Percentiles rank a stretch among this genome's conserved stretches.
phyloP scores from a whole-genome alignment of 2,797 vertebrate genomes.

The Trachurus trachurus region DNA sequence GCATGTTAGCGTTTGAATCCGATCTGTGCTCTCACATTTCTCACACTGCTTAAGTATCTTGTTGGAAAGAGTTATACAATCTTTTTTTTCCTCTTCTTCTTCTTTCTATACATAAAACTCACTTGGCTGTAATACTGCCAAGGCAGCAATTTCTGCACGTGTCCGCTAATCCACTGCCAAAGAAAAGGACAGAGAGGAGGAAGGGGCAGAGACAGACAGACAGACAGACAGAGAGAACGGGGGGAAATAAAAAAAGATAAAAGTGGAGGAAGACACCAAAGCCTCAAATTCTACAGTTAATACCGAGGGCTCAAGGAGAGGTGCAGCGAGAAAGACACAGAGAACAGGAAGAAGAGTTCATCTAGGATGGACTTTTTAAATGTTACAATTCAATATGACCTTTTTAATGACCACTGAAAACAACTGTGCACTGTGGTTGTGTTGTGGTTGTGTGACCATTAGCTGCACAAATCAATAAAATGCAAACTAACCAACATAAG shows the following conservation, averaged over 20 bases:
- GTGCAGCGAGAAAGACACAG: constrained; percentile 43
- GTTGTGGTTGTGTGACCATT: not conserved
- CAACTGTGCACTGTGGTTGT: not conserved
- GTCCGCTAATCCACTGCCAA: constrained; percentile 9
- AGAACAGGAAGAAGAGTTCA: constrained; percentile 2
- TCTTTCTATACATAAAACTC: not conserved
- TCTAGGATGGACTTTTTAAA: not conserved
- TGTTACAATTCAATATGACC: no score
- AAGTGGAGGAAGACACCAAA: constrained; percentile 61
- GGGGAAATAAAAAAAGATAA: constrained; percentile 36
- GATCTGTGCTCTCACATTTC: no score
- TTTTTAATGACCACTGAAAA: not conserved
- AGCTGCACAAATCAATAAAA: not conserved
- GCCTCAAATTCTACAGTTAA: constrained; percentile 66
- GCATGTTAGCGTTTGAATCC: no score
- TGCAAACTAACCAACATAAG: no score
- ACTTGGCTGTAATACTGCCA: constrained; percentile 14
- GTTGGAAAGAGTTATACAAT: not conserved
- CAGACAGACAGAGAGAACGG: not conserved
- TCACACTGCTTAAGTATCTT: constrained; percentile 1
- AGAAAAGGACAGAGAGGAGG: constrained; percentile 11
- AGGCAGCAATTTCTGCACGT: constrained; percentile 22
- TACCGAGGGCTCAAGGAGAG: constrained; percentile 63
- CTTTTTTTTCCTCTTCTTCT: not conserved
- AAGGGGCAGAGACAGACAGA: constrained; percentile 10